A percentile compares a stretch with the other conserved stretches of the same genome.
phyloP scores from a whole-genome alignment of 1,140 invertebrate genomes.

The Aleiodes sp. region DNA sequence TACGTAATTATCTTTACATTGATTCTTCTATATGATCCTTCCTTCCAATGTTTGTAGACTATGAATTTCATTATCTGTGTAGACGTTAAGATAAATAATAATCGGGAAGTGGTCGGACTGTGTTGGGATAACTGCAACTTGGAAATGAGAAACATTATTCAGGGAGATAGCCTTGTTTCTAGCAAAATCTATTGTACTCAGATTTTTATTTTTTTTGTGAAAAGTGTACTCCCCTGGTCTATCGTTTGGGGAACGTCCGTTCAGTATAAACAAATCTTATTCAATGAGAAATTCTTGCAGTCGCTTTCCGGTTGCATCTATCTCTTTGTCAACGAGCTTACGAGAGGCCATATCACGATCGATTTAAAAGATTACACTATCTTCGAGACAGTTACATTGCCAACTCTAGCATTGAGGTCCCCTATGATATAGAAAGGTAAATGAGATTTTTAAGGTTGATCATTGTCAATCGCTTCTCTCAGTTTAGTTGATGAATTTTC shows the following conservation, averaged over 20 bases:
- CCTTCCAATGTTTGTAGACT: too few species aligned
- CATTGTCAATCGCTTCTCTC: too few species aligned
- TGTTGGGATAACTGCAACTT: not conserved
- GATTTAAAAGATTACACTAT: too few species aligned
- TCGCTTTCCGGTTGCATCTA: not conserved
- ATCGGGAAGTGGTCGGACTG: not conserved
- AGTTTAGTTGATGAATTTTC: too few species aligned
- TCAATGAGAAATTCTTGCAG: not conserved
- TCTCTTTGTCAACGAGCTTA: not conserved
- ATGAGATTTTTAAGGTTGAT: too few species aligned
- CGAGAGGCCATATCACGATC: too few species aligned
- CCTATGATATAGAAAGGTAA: too few species aligned
- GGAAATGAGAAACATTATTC: not conserved
- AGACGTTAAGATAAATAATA: too few species aligned
- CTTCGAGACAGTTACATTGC: not conserved
- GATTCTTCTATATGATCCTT: too few species aligned
- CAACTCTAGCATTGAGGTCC: not conserved
- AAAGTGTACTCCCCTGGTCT: not conserved
- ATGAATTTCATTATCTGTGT: too few species aligned
- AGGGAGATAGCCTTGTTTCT: not conserved
- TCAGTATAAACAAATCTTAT: not conserved
- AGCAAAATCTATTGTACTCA: not conserved
- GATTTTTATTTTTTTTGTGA: not conserved
- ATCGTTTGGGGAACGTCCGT: not conserved
- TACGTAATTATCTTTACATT: too few species aligned